Evolutionary conservation across 2,888 invertebrate genomes (phyloP).

Genomic region (Lepidonotus clava): DNA sequence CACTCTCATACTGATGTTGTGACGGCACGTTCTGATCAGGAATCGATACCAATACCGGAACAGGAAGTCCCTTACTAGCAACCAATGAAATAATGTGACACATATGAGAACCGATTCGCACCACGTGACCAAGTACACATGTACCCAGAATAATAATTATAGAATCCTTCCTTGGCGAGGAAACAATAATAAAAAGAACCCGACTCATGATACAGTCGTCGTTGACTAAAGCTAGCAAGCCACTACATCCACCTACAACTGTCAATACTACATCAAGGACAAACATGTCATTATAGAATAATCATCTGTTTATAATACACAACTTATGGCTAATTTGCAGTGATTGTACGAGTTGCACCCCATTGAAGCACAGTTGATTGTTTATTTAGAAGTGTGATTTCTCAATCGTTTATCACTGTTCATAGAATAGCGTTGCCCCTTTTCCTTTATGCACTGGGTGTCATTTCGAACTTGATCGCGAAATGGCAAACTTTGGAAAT

Average conservation of each 20-base stretch:
- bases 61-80: neutral
- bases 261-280: constrained; percentile 43
- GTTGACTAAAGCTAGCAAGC: constrained; percentile 50
- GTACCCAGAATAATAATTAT: neutral
- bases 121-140: constrained; percentile 22
- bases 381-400: neutral
- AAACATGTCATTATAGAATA: constrained; percentile 12
- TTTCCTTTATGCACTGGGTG: constrained; percentile 48
- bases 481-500: constrained; percentile 48
- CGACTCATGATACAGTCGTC: neutral
- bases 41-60: neutral
- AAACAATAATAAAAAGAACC: constrained; percentile 25
- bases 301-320: constrained; percentile 49
- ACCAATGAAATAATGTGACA: constrained; percentile 15
- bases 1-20: neutral
- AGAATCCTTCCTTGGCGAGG: neutral
- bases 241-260: constrained; percentile 35
- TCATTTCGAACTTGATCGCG: constrained; percentile 40
- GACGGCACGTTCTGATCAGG: neutral
- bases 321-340: constrained; percentile 38
- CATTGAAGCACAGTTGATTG: constrained; percentile 36
- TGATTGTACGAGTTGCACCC: constrained; percentile 48
- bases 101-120: constrained; percentile 35
- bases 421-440: neutral
- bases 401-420: neutral